Conservation (phyloP, 2,888 invertebrate species). For the Drosophila mimetica region DNA sequence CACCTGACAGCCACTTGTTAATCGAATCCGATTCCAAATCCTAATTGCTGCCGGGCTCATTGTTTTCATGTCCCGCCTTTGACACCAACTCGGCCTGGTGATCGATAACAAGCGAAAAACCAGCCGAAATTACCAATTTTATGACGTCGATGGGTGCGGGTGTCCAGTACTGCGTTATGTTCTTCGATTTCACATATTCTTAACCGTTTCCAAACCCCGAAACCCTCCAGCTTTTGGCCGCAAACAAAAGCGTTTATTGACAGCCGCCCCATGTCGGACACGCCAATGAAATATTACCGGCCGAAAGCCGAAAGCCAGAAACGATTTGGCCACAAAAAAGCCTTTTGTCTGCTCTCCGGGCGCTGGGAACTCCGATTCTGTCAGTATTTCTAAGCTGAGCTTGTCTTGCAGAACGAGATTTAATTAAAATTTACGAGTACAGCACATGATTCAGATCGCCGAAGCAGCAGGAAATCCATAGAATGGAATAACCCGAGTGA, state of each 20-base stretch:
- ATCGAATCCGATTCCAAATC: slow-evolving; percentile 26
- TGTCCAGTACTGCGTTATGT: slow-evolving; percentile 25
- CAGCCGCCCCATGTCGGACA: slow-evolving; percentile 68
- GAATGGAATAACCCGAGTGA: slow-evolving; percentile 81
- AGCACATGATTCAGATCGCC: slow-evolving; percentile 46
- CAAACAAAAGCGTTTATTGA: slow-evolving; percentile 58
- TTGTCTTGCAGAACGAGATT: slow-evolving; percentile 61
- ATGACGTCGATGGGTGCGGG: slow-evolving; percentile 65
- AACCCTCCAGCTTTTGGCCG: slow-evolving; percentile 7
- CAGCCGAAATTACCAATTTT: slow-evolving; percentile 60
- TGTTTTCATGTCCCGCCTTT: slow-evolving; percentile 19
- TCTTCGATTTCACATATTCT: slow-evolving; percentile 19
- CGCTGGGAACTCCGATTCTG: slow-evolving; percentile 75
- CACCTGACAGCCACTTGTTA: slow-evolving; percentile 45
- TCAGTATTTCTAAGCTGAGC: slow-evolving; percentile 44
- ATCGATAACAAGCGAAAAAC: slow-evolving; percentile 36
- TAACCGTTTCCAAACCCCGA: not conserved
- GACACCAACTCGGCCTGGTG: slow-evolving; percentile 34
- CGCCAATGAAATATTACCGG: slow-evolving; percentile 70
- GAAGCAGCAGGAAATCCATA: slow-evolving; percentile 61
- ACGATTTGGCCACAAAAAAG: slow-evolving; percentile 54
- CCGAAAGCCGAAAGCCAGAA: slow-evolving; percentile 20
- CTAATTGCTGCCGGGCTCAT: slow-evolving; percentile 46
- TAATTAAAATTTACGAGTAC: slow-evolving; percentile 74
- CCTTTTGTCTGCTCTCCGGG: slow-evolving; percentile 61